phyloP scores from a whole-genome alignment of 2,797 vertebrate species.

The Phrynocephalus guinanensis region DNA sequence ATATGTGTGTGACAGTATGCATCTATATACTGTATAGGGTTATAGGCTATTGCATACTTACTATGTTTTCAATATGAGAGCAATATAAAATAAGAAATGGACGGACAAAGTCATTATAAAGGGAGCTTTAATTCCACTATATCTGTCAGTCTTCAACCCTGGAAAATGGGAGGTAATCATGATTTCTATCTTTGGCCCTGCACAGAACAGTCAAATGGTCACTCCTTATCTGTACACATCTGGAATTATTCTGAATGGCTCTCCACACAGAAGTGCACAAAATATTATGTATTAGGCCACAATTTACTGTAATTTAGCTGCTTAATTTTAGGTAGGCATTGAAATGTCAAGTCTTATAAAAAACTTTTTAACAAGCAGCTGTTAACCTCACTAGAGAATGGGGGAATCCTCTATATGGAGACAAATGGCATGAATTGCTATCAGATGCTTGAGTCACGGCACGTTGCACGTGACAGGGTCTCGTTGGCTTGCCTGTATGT shows the following conservation, averaged over 20 bases:
- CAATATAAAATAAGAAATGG: neutral
- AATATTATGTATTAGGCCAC: neutral
- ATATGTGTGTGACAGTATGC: neutral
- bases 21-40: neutral
- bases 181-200: neutral
- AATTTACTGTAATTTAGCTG: neutral
- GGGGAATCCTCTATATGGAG: neutral
- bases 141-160: neutral
- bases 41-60: neutral
- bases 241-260: neutral
- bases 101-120: neutral
- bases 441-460: neutral
- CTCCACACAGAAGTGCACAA: neutral
- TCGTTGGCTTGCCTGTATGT: slow-evolving; percentile 10
- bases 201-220: neutral
- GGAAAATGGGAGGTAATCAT: neutral
- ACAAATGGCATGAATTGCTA: neutral
- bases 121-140: neutral
- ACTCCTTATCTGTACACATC: neutral
- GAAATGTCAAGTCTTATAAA: neutral
- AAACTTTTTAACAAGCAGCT: neutral
- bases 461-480: neutral
- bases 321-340: neutral
- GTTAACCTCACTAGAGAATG: neutral
- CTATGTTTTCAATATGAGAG: neutral